Evolutionary conservation across 2,797 vertebrate species (phyloP).

Genomic region (Moxostoma hubbsi): DNA sequence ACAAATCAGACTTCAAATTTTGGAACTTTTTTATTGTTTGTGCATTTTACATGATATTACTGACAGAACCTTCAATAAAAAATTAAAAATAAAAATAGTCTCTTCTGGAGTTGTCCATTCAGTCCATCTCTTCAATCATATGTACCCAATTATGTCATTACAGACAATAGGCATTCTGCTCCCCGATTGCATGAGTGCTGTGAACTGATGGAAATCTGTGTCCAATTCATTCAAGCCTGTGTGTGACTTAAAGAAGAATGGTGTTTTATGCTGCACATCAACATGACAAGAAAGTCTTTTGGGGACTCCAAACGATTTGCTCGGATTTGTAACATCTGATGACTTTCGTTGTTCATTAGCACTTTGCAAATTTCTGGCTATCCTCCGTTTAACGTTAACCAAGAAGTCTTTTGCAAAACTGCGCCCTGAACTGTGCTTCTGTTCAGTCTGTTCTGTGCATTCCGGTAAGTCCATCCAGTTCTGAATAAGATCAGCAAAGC

Average conservation of each 20-base stretch:
- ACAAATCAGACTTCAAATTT: background rate
- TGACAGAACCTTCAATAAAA: slow-evolving; percentile 6
- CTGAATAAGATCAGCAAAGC: slow-evolving; percentile 95
- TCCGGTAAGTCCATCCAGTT: slow-evolving; percentile 99
- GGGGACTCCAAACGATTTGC: slow-evolving; percentile 54
- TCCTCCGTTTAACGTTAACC: slow-evolving; percentile 85
- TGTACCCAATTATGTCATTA: slow-evolving; percentile 91
- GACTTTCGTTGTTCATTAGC: slow-evolving; percentile 70
- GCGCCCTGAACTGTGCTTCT: slow-evolving; percentile 74
- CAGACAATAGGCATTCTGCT: slow-evolving; percentile 96
- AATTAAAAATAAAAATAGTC: slow-evolving; percentile 9
- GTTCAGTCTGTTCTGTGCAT: slow-evolving; percentile 76
- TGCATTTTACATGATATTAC: slow-evolving; percentile 29
- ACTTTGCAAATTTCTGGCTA: slow-evolving; percentile 84
- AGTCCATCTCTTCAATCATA: slow-evolving; percentile 73
- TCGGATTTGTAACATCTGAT: slow-evolving; percentile 57
- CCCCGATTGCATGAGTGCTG: slow-evolving; percentile 91
- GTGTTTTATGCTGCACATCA: slow-evolving; percentile 78
- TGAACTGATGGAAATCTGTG: slow-evolving; percentile 84
- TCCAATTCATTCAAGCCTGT: slow-evolving; percentile 84
- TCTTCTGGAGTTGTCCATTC: slow-evolving; percentile 10
- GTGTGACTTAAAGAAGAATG: slow-evolving; percentile 91
- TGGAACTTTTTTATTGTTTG: background rate
- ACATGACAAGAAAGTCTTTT: slow-evolving; percentile 92
- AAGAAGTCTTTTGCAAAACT: slow-evolving; percentile 89